phyloP scores from a whole-genome alignment of 1,140 invertebrate genomes.

The Hycleus phaleratus region DNA sequence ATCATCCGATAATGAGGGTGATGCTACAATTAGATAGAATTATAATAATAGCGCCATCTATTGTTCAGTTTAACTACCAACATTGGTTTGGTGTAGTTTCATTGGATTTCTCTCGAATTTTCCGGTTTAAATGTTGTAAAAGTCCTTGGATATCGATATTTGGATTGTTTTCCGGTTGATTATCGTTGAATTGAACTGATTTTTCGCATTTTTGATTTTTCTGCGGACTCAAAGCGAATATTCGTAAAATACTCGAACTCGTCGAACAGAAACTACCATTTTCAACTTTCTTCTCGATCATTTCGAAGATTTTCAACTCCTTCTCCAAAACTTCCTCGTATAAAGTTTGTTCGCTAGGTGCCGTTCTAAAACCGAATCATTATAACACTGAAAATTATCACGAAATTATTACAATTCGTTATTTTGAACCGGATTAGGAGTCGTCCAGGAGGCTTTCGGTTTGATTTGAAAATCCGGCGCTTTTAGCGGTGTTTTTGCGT shows the following conservation, averaged over 20 bases:
- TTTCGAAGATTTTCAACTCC: constrained; percentile 55
- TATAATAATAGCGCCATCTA: no score
- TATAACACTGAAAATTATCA: background rate
- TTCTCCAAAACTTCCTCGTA: constrained; percentile 27
- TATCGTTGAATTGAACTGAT: background rate
- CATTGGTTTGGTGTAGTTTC: no score
- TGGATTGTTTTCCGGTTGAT: background rate
- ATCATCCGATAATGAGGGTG: background rate
- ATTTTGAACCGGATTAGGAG: background rate
- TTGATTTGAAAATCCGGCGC: constrained; percentile 23
- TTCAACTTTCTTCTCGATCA: constrained; percentile 59
- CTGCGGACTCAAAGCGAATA: constrained; percentile 34
- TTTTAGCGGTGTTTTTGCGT: constrained; percentile 27
- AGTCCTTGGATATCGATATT: background rate
- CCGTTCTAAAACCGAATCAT: background rate
- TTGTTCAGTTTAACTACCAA: no score
- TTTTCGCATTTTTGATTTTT: constrained; percentile 16
- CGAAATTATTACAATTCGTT: background rate
- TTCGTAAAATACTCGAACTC: constrained; percentile 41
- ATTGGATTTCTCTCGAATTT: no score
- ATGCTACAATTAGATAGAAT: no score
- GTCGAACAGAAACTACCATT: constrained; percentile 65
- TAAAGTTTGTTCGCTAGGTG: constrained; percentile 13
- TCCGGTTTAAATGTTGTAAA: background rate
- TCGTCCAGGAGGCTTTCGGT: constrained; percentile 29